phyloP scores from a whole-genome alignment of 2,797 vertebrate species.

The Galago senegalensis region DNA sequence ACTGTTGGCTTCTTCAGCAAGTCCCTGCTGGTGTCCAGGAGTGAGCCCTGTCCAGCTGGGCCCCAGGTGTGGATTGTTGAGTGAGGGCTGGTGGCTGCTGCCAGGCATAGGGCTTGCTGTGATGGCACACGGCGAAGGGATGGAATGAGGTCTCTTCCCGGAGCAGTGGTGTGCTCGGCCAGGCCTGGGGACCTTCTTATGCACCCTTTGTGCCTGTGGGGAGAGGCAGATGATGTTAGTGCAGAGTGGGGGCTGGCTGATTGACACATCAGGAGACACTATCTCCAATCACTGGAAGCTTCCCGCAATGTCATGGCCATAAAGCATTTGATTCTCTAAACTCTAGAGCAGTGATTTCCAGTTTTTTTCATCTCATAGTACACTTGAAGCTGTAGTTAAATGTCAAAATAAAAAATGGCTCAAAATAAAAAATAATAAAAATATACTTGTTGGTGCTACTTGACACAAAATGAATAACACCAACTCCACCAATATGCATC shows the following conservation, averaged over 20 bases:
- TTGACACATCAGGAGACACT: not conserved
- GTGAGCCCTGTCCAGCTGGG: constrained; percentile 81
- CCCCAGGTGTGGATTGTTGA: not conserved
- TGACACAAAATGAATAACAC: no score
- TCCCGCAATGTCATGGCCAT: not conserved
- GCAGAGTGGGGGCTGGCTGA: not conserved
- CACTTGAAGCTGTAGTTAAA: no score
- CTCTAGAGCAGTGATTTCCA: not conserved
- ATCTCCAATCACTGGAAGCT: not conserved
- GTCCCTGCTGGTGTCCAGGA: constrained; percentile 57
- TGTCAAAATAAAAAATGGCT: no score
- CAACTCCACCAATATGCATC: no score
- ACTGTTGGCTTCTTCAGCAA: constrained; percentile 59
- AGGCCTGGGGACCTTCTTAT: constrained; percentile 85
- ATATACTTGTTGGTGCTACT: no score
- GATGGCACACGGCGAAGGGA: constrained; percentile 78
- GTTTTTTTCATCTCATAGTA: no score
- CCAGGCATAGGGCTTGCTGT: constrained; percentile 80
- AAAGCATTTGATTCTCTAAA: not conserved
- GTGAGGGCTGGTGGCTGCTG: constrained; percentile 83
- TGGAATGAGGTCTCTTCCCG: constrained; percentile 76
- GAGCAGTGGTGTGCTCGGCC: constrained; percentile 74
- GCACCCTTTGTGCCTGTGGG: constrained; percentile 87
- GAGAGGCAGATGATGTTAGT: constrained; percentile 80
- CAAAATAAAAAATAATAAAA: no score